Evolutionary conservation across 2,113 vertebrate genomes (phyloP).

Genomic region (Tetrao urogallus): DNA sequence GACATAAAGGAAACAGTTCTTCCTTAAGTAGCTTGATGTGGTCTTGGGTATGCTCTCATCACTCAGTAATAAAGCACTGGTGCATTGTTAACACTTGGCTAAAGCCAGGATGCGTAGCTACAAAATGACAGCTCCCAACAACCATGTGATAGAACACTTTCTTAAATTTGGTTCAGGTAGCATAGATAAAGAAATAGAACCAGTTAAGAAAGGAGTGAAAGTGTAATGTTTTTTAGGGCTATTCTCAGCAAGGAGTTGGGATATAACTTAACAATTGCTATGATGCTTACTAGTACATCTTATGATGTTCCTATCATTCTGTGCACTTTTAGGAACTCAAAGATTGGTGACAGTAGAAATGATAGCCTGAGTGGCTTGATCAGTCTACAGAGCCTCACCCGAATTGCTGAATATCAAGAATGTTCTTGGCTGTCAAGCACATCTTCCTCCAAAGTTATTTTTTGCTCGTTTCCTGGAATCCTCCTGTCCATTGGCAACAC

Average conservation of each 20-base stretch:
- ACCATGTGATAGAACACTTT: not conserved
- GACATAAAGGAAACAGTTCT: not conserved
- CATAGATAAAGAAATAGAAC: not conserved
- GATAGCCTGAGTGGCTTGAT: not conserved
- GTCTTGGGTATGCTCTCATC: not conserved
- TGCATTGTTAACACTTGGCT: not conserved
- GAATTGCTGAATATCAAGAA: not conserved
- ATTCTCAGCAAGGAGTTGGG: not conserved
- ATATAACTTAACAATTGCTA: not conserved
- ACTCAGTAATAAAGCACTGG: not conserved
- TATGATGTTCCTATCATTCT: not conserved
- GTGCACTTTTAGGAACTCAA: not conserved
- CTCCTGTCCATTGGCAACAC: not conserved
- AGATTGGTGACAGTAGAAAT: not conserved
- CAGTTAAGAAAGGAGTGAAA: not conserved
- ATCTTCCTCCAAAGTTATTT: not conserved
- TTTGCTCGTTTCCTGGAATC: not conserved
- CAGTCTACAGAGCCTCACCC: not conserved
- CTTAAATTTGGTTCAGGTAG: not conserved
- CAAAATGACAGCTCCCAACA: slow-evolving; percentile 2
- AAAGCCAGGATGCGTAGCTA: not conserved
- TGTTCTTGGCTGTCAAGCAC: not conserved
- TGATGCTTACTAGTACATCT: not conserved
- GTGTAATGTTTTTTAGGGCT: not conserved
- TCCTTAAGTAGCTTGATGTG: not conserved